Conservation (phyloP, 2,113 vertebrate species). For the Fukomys damarensis region DNA sequence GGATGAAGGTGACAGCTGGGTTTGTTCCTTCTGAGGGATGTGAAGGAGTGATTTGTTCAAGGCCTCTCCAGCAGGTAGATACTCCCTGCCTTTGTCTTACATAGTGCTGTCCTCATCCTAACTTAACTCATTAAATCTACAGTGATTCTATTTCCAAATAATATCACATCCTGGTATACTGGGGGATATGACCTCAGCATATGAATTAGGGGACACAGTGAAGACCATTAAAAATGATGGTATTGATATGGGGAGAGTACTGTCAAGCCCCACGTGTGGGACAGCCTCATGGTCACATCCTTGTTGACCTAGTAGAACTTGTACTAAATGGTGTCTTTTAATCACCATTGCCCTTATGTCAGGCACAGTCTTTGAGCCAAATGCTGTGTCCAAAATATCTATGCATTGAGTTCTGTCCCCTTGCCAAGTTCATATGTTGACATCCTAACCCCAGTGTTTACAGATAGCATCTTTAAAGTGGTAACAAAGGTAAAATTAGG, state of each 20-base stretch:
- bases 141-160: slow-evolving; percentile 41
- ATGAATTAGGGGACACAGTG: background rate
- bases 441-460: background rate
- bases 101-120: background rate
- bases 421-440: background rate
- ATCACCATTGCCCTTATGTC: background rate
- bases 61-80: background rate
- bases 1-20: background rate
- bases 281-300: background rate
- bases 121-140: background rate
- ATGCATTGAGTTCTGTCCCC: background rate
- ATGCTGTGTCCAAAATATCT: background rate
- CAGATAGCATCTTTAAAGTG: background rate
- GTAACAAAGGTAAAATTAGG: background rate
- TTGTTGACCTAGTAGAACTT: background rate
- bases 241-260: background rate
- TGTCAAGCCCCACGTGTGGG: background rate
- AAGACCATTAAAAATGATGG: background rate
- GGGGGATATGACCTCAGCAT: background rate
- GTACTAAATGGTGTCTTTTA: background rate
- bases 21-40: background rate
- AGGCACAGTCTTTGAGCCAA: background rate
- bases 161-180: background rate
- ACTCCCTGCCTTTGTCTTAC: background rate
- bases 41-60: background rate